Evolutionary conservation across 1,140 invertebrate species (phyloP).

Genomic region (Drosophila lacteicornis): DNA sequence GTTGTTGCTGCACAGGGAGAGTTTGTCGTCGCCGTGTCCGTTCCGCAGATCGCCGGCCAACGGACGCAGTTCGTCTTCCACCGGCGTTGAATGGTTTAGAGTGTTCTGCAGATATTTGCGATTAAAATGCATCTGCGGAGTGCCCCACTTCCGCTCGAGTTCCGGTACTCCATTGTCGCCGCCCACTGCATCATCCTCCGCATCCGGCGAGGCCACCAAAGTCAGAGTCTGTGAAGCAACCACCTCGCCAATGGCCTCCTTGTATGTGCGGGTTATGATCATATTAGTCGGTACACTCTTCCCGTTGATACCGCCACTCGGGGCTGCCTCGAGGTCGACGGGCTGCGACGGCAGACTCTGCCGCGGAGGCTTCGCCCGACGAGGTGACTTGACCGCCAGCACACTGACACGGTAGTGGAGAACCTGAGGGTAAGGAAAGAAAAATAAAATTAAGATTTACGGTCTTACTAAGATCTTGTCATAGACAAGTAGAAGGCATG

Average conservation of each 20-base stretch:
- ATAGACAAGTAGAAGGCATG: too few species aligned
- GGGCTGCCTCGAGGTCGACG: slow-evolving; percentile 60
- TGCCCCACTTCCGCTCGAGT: slow-evolving; percentile 76
- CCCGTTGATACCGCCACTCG: slow-evolving; percentile 63
- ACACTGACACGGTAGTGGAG: slow-evolving; percentile 77
- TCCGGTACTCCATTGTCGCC: slow-evolving; percentile 17
- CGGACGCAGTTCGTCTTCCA: slow-evolving; percentile 57
- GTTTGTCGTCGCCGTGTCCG: slow-evolving; percentile 61
- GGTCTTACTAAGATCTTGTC: too few species aligned
- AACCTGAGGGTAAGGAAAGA: slow-evolving; percentile 30
- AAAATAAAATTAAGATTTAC: too few species aligned
- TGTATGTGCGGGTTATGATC: slow-evolving; percentile 76
- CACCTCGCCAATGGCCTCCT: slow-evolving; percentile 64
- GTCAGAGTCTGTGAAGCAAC: not conserved
- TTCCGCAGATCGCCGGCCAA: slow-evolving; percentile 31
- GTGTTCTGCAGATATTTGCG: slow-evolving; percentile 75
- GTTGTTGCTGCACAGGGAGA: slow-evolving; percentile 74
- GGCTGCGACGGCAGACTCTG: slow-evolving; percentile 47
- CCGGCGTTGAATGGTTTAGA: slow-evolving; percentile 37
- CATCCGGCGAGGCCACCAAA: slow-evolving; percentile 23
- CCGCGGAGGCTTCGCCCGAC: slow-evolving; percentile 47
- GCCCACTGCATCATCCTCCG: slow-evolving; percentile 31
- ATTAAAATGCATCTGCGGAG: slow-evolving; percentile 80
- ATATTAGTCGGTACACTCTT: slow-evolving; percentile 72
- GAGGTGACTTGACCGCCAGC: slow-evolving; percentile 71